phyloP scores from a whole-genome alignment of 2,113 vertebrate species.

The Hyaena hyaena region DNA sequence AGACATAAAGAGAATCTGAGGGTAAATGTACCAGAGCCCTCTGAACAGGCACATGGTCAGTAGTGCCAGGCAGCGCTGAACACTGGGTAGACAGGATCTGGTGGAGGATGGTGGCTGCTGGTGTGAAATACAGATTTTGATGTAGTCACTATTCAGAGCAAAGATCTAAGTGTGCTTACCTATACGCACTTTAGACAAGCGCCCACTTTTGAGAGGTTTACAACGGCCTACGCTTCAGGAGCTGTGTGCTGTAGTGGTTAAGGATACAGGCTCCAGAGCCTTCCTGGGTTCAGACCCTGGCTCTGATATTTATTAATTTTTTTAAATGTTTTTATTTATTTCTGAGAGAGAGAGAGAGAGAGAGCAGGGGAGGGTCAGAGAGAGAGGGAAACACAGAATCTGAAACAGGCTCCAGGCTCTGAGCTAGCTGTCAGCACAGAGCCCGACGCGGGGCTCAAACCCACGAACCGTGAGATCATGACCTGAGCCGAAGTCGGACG shows the following conservation, averaged over 20 bases:
- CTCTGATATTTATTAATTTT: background rate
- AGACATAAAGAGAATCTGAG: background rate
- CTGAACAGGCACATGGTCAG: background rate
- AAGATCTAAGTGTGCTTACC: background rate
- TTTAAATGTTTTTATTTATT: no score
- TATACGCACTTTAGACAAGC: background rate
- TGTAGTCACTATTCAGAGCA: background rate
- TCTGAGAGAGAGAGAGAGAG: no score
- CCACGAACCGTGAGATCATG: no score
- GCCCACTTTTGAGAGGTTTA: background rate
- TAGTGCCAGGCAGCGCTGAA: no score
- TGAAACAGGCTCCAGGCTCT: no score
- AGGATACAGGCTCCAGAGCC: background rate
- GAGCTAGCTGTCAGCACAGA: no score
- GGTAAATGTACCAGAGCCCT: no score
- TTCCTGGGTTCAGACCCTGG: background rate
- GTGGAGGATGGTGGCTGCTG: background rate
- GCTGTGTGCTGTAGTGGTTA: rapidly evolving
- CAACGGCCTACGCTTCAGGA: background rate
- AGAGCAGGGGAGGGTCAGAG: no score
- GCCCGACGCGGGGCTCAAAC: no score
- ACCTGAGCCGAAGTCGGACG: no score
- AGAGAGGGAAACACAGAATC: no score
- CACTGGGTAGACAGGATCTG: background rate
- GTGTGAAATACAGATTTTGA: background rate